Base-by-base conservation (phyloP, 2,888 invertebrate genomes). In the Bugulina stolonifera region DNA sequence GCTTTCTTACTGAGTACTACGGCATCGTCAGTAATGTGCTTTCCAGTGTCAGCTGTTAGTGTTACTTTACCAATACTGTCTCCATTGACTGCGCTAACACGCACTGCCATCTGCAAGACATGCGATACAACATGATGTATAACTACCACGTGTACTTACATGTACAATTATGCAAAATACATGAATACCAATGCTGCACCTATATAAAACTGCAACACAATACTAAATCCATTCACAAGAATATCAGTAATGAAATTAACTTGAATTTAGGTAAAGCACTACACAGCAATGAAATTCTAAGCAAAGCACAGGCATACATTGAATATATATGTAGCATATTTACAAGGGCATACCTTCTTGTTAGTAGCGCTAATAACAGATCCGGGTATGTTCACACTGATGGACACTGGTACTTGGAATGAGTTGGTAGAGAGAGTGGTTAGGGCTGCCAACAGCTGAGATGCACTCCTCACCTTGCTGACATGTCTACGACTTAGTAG, bases 401-500 rank as follows among this genome's bases (percentile, higher is more conserved):
- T 89, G 80, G 92, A 91, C 74, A 94, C 89, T 10, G 95, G 95
- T n/a, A 92, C 88, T 69, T 91, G 88, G 79, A 85, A 87, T 89
- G 89, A 85, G 75, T 91, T 91, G 14, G 88, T 88, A 0, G 90
- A 88, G 22, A 93, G 86, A 0, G 90, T 89, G 57, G 87, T 87
- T 29, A 94, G 87, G 0, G 92, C 92, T 75, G 93, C 91, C 0
- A 96, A 86, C 34, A 98, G 87, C 72, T 91, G 88, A 75, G 91
- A 89, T 2, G 92, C 92, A 43, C 94, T 94, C 81, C 91, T 91
- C 0, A 92, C 87, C 1, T 91, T 89, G 82, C 91, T 93, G 1
- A 96, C 95, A 69, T 93, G 93, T 77, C 91, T 91, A 58, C 97
- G 89, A 69, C 92, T 92, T 75, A 95, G 86, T 79, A 97, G 89